Conservation (phyloP, 2,113 vertebrate species). For the Hippopotamus amphibius region DNA sequence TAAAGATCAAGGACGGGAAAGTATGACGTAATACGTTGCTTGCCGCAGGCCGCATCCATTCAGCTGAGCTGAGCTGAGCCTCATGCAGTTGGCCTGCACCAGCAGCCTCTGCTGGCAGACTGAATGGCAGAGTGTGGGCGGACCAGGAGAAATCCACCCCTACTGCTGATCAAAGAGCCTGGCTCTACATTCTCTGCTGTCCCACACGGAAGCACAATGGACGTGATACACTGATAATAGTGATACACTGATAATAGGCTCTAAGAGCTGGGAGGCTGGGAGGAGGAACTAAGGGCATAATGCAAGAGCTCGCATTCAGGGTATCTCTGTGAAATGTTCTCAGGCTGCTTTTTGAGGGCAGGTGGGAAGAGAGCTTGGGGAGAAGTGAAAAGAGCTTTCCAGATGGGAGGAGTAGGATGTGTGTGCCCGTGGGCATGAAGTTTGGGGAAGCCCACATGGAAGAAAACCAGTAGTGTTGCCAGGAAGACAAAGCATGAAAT, state of each 20-base stretch:
- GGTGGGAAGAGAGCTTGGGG: neutral
- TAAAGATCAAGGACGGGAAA: neutral
- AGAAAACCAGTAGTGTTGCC: neutral
- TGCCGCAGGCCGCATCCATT: neutral
- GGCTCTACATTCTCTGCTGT: neutral
- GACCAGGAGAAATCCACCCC: neutral
- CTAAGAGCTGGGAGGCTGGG: neutral
- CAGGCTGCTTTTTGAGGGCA: neutral
- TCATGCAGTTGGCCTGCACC: neutral
- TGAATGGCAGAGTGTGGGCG: neutral
- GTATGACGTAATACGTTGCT: neutral
- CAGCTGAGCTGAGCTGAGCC: neutral
- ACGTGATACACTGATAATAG: too few relatives aligned
- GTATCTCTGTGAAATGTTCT: neutral
- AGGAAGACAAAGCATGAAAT: neutral
- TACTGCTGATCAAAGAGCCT: neutral
- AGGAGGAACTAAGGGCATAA: neutral
- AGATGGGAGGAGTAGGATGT: neutral
- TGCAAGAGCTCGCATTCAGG: neutral
- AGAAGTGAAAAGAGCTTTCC: neutral
- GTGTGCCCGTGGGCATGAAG: too few relatives aligned
- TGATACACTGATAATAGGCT: too few relatives aligned
- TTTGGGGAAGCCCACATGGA: neutral
- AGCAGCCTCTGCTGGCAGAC: neutral
- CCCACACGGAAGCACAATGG: neutral